Base-by-base conservation (phyloP, 2,888 invertebrate genomes). In the Formica aserva region DNA sequence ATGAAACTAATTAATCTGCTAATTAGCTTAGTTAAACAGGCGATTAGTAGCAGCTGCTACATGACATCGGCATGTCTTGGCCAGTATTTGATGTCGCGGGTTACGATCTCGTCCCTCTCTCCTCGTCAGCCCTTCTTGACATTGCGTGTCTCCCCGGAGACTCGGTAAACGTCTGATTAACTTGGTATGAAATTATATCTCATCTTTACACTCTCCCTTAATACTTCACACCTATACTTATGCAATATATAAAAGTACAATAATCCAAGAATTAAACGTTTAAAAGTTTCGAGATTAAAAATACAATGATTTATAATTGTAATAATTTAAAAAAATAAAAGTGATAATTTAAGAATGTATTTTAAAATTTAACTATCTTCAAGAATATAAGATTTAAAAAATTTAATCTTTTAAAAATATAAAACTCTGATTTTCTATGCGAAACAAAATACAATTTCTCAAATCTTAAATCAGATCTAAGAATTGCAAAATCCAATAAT, bases 21-120 rank as follows among this genome's bases (percentile, higher is more conserved):
- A 78, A 78, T 78, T 78, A 71, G 60, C 78, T 78, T 45, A 62
- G 86, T 89, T 90, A 90, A 92, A 88, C 91, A 88, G 88, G 87
- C 91, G 91, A 92, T 92, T 92, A 92, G 90, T 87, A 88, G 88
- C 92, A 92, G 92, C 92, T 90, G 92, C 89, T 91, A 91, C 92
- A 84, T 90, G 91, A 91, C 92, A 91, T 91, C 90, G 90, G 84
- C 92, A 88, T 88, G 86, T 91, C 92, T 92, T 89, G 92, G 90
- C 84, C 88, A 85, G 85, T 85, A 85, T 87, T 88, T 85, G 87
- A 88, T 86, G 89, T 89, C 86, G 77, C 84, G 82, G 90, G 82
- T 90, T 88, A 88, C 84, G 69, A 82, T 74, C 76, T 45, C 57
- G 26, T 65, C 57, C 55, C 77, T 38, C 52, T 52, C 71, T 48